Evolutionary conservation across 2,113 vertebrate genomes (phyloP), one percentile per base, ranked within the genome.

Genomic region (Drymodes brunneopygia): DNA sequence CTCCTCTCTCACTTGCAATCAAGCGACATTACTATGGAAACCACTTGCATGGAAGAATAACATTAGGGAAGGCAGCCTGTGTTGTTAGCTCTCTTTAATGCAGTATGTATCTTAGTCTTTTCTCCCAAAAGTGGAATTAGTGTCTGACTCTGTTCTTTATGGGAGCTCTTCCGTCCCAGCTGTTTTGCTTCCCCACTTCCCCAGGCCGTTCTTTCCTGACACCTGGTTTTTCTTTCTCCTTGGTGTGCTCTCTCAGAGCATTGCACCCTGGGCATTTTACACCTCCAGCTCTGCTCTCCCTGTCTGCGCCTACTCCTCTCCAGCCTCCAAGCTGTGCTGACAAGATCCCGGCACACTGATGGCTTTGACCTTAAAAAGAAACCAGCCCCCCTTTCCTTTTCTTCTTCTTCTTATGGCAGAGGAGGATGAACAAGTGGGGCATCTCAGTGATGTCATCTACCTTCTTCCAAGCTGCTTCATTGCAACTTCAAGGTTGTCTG

Each of bases 11-110:
- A 3, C 72, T 94, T 90, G 88, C 93, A 90, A 81, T 97, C 88
- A 83, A 78, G 69, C 29, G 2, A 94, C 82, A 92, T 97, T 93
- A 86, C 95, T 96, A 97, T 97, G 94, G 95, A 96, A 96, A 97
- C 94, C 14, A 21, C 72, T 93, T 86, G 83, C 85, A 93, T 83
- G 88, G 82, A 96, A 90, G 86, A 94, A 96, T 67, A 95, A 94
- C 86, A 92, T 91, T 93, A 96, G 88, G 82, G 69, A 90, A 92
- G 57, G 73, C 92, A 90, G 82, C 61, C 64, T 75, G 77, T 60
- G 86, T 83, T 87, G 73, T 93, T 96, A 93, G 86, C 72, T 93
- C 77, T 84, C 85, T 80, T 90, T 88, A 95, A 95, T 86, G 93
- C 80, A 93, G 48, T 92, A 86, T 58, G 33, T 71, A 91, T 86